Evolutionary conservation across 2,888 invertebrate genomes (phyloP).

Genomic region (Amiota mariae): DNA sequence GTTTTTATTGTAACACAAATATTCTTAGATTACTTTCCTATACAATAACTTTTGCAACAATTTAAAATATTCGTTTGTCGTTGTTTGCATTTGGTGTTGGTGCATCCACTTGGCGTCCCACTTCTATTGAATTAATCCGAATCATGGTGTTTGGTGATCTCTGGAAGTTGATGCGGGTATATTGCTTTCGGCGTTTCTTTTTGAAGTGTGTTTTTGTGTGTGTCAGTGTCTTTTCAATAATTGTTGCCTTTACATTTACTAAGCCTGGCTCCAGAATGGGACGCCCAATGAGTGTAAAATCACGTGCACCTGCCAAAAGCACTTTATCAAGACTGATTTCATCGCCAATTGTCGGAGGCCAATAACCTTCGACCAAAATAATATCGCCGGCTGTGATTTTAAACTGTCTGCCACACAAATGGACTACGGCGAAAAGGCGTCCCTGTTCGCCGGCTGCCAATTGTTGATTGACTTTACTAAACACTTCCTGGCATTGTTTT

Average conservation of each 20-base stretch:
- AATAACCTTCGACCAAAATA: slow-evolving; percentile 85
- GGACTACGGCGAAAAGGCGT: slow-evolving; percentile 84
- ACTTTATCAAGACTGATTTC: slow-evolving; percentile 88
- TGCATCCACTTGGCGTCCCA: slow-evolving; percentile 74
- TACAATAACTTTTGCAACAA: too few species aligned
- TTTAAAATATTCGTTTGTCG: background rate
- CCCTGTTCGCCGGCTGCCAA: slow-evolving; percentile 60
- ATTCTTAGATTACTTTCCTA: background rate
- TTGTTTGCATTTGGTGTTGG: slow-evolving; percentile 7
- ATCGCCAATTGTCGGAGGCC: slow-evolving; percentile 88
- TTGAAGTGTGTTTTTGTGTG: slow-evolving; percentile 86
- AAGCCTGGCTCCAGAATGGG: slow-evolving; percentile 84
- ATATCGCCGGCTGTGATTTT: slow-evolving; percentile 90
- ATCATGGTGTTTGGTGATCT: slow-evolving; percentile 82
- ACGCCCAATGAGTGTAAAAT: slow-evolving; percentile 87
- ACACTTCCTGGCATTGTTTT: slow-evolving; percentile 55
- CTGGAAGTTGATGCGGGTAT: slow-evolving; percentile 81
- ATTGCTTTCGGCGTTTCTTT: slow-evolving; percentile 86
- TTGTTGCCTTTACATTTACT: slow-evolving; percentile 84
- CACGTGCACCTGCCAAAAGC: slow-evolving; percentile 83
- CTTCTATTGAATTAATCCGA: slow-evolving; percentile 83
- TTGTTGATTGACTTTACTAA: slow-evolving; percentile 63
- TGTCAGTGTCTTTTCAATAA: slow-evolving; percentile 87
- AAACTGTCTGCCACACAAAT: slow-evolving; percentile 87
- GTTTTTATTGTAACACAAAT: background rate